phyloP scores from a whole-genome alignment of 2,797 vertebrate species.

The Gymnothorax reevesii region DNA sequence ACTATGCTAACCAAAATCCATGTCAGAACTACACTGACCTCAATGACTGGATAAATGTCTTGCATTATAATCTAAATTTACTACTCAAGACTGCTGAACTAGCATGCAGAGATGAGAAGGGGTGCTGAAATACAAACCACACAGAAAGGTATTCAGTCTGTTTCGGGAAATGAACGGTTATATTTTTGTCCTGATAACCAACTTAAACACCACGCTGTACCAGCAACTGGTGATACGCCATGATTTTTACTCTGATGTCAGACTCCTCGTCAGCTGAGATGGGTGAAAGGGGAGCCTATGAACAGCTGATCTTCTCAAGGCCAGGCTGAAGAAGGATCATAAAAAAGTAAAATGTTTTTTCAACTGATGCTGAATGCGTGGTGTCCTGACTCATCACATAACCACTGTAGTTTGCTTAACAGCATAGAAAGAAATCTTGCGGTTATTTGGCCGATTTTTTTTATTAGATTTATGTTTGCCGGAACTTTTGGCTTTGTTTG shows the following conservation, averaged over 20 bases:
- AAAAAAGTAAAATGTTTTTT: background rate
- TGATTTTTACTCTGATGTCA: background rate
- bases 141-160: background rate
- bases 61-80: no score
- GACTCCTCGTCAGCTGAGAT: background rate
- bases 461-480: background rate
- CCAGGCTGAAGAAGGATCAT: background rate
- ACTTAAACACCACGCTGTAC: background rate
- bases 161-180: background rate
- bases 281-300: background rate
- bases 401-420: background rate
- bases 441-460: background rate
- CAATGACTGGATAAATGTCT: background rate
- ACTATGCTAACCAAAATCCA: background rate
- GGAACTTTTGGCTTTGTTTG: background rate
- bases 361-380: background rate
- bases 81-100: no score
- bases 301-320: background rate
- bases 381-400: background rate
- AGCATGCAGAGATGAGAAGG: no score
- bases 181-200: background rate
- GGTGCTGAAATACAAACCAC: background rate
- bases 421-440: background rate
- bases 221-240: background rate
- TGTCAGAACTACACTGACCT: background rate